phyloP scores from a whole-genome alignment of 2,113 vertebrate genomes.

The Okapia johnstoni region DNA sequence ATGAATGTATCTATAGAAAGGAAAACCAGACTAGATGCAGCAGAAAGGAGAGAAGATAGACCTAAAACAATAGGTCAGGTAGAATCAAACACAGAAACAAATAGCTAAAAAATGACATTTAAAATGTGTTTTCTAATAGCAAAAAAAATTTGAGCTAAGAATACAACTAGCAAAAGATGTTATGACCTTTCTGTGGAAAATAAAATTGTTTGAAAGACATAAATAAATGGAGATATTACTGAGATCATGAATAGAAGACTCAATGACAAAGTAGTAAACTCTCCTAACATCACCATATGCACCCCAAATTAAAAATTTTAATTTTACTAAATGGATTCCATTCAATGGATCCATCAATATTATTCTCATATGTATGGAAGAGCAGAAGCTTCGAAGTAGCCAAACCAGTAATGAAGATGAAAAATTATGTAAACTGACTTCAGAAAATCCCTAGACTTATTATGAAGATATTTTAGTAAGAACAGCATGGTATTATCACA shows the following conservation, averaged over 20 bases:
- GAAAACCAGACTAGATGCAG: not conserved
- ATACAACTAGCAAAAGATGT: not conserved
- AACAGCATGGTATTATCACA: not conserved
- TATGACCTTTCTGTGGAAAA: not conserved
- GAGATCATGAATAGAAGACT: not conserved
- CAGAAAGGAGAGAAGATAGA: not conserved
- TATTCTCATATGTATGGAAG: not conserved
- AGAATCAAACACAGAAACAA: not conserved
- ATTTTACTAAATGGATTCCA: not conserved
- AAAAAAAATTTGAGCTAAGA: not conserved
- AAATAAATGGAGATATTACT: not conserved
- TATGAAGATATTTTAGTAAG: not conserved
- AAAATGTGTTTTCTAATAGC: not conserved
- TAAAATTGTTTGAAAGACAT: not conserved
- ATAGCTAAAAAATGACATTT: not conserved
- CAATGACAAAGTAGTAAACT: not conserved
- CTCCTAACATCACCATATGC: not conserved
- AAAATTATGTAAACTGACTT: not conserved
- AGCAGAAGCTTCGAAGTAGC: not conserved
- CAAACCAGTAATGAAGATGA: not conserved
- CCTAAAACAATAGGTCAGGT: not conserved
- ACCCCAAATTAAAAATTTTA: not conserved
- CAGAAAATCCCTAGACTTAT: not conserved
- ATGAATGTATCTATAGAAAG: not conserved
- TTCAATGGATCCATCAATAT: not conserved